Evolutionary conservation across 2,888 invertebrate species (phyloP).

Genomic region (Agrochola lychnidis): DNA sequence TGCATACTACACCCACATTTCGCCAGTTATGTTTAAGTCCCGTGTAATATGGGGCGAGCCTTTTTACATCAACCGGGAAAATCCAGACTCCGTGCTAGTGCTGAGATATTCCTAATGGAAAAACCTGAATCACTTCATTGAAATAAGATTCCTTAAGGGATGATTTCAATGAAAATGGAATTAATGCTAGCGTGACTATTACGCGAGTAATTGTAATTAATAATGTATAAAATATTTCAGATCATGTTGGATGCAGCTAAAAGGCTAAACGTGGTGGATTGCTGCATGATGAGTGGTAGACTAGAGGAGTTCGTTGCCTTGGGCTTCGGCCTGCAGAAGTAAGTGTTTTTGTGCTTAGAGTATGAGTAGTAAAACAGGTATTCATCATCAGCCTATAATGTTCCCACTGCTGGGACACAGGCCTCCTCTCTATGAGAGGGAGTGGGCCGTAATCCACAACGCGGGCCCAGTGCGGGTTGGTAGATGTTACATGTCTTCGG

Average conservation of each 20-base stretch:
- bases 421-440: too few species aligned
- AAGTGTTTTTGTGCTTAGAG: conserved; percentile 43
- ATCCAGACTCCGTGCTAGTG: too few species aligned
- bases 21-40: neutral
- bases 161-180: neutral
- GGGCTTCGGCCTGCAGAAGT: conserved; percentile 94
- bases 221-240: conserved; percentile 78
- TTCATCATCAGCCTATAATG: too few species aligned
- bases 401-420: too few species aligned
- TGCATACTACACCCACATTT: neutral
- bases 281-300: conserved; percentile 94
- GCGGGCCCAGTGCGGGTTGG: too few species aligned
- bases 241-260: conserved; percentile 96
- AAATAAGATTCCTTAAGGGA: neutral
- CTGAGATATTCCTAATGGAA: neutral
- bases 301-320: conserved; percentile 94
- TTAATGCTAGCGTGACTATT: neutral
- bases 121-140: neutral
- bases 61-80: too few species aligned
- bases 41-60: neutral
- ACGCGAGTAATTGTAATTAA: neutral
- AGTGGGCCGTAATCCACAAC: too few species aligned
- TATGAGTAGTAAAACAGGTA: neutral
- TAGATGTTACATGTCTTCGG: too few species aligned
- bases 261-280: conserved; percentile 94